phyloP scores from a whole-genome alignment of 2,113 vertebrate species.

The Salvator merianae region DNA sequence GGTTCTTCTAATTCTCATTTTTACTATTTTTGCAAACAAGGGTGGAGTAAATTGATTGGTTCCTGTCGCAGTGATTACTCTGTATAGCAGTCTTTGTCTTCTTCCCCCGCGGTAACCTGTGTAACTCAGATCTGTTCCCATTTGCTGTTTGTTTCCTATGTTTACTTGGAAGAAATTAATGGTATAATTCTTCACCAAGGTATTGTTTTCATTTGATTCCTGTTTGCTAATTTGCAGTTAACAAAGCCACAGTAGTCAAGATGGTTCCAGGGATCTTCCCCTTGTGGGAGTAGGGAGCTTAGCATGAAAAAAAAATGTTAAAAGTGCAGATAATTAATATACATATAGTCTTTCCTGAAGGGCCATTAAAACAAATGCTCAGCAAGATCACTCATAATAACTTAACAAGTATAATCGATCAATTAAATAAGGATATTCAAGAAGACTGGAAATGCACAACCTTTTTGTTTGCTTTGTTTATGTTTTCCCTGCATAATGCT shows the following conservation, averaged over 20 bases:
- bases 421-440: background rate
- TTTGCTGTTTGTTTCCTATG: constrained; percentile 36
- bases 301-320: background rate
- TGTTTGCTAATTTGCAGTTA: constrained; percentile 42
- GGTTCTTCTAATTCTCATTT: constrained; percentile 4
- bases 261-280: constrained; percentile 15
- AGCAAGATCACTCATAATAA: background rate
- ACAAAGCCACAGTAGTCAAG: constrained; percentile 24
- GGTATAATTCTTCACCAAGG: constrained; percentile 35
- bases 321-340: constrained; percentile 22
- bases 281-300: background rate
- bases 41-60: constrained; percentile 18
- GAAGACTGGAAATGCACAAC: background rate
- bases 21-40: background rate
- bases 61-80: constrained; percentile 47
- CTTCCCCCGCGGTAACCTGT: constrained; percentile 25
- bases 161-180: background rate
- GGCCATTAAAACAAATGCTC: background rate
- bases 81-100: constrained; percentile 15
- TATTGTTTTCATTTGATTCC: constrained; percentile 29
- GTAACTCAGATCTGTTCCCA: constrained; percentile 48
- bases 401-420: background rate
- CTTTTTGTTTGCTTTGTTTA: background rate
- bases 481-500: background rate
- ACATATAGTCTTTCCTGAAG: background rate